Percentiles rank a stretch among this genome's conserved stretches.
Conservation (phyloP, 2,888 invertebrate genomes). For the Plusia festucae region DNA sequence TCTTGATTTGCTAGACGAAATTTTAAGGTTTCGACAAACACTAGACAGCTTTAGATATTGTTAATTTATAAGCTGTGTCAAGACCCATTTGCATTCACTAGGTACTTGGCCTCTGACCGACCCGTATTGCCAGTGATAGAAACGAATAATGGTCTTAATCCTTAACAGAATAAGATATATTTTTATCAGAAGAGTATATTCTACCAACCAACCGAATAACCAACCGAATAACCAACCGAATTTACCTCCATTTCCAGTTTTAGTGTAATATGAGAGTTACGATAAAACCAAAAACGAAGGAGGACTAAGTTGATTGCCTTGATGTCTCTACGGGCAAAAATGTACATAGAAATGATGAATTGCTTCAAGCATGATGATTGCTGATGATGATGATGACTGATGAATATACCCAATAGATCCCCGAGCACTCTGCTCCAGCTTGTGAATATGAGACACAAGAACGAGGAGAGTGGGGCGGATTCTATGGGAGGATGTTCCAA, state of each 20-base stretch:
- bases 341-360: neutral
- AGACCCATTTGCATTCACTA: too few species aligned
- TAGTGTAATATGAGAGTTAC: neutral
- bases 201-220: neutral
- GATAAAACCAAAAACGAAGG: neutral
- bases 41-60: neutral
- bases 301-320: neutral
- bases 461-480: conserved; percentile 2
- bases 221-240: neutral
- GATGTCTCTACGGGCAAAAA: neutral
- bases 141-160: too few species aligned
- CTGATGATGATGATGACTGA: neutral
- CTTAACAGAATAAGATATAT: too few species aligned
- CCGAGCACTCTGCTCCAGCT: neutral
- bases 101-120: too few species aligned
- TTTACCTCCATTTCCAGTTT: neutral
- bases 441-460: conserved; percentile 6
- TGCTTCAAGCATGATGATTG: neutral
- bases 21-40: neutral
- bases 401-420: neutral
- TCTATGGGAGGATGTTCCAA: neutral
- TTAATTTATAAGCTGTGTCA: neutral
- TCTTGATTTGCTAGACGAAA: neutral
- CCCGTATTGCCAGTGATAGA: too few species aligned
- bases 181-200: neutral